Base-by-base conservation (phyloP, 1,140 invertebrate genomes). In the Pogonognathellus flavescens region DNA sequence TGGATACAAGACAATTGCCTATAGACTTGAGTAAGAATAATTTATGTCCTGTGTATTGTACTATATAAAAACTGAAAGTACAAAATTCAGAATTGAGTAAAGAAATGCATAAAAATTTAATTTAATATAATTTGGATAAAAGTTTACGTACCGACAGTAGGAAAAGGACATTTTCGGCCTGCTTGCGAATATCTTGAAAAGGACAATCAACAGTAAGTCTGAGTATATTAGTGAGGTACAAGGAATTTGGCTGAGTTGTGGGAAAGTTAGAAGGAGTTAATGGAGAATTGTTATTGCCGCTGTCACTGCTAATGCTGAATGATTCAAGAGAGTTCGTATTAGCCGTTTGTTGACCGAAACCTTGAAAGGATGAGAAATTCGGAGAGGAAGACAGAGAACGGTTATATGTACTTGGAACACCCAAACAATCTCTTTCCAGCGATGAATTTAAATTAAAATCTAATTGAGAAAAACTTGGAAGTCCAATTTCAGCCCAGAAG, bases 191-290 rank as follows among this genome's bases (percentile, higher is more conserved):
- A 87, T 93, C 92, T 84, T 91, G 90, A 84, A 93, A 93, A 14
- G 93, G 93, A 89, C 92, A 93, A 89, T 92, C 93, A 82, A 93
- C 91, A 80, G 92, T 92, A 80, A 93, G 90, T 86, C 93, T 90
- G 22, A 93, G 89, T 85, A 93, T 92, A 72, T 93, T 92, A 13
- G 92, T 92, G 86, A 93, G 90, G 90, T 93, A 92, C 62, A 93
- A 87, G 90, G 91, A 11, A 91, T 91, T 76, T 90, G 90, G 1
- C 90, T 89, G 49, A 88, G 90, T 70, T 90, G 90, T 57, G n/a
- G 49, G 18, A 52, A 22, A 31, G 53, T 55, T 25, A 55, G 31
- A 80, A 9, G 31, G 49, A 49, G 25, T 10, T 50, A n/a, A 18
- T 66, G 8, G 62, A 31, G 62, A 66, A 16, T 18, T 50, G 18